Conservation (phyloP, 2,113 vertebrate genomes). For the Archilochus colubris region DNA sequence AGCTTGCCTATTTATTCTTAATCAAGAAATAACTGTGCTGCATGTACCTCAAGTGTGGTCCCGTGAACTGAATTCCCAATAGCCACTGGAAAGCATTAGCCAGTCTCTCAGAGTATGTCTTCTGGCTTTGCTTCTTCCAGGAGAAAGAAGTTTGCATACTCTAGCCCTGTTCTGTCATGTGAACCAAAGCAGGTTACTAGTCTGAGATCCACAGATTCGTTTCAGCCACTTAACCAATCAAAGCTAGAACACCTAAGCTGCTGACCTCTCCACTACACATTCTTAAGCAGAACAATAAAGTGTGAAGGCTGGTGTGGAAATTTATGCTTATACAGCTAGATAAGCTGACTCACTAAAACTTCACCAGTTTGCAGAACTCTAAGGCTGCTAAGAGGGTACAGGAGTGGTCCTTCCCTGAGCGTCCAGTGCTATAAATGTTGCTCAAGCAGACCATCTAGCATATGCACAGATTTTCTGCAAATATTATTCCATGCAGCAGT, state of each 20-base stretch:
- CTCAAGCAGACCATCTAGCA: background rate
- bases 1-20: constrained; percentile 3
- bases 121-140: background rate
- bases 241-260: background rate
- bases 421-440: background rate
- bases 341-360: background rate
- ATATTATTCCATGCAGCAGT: background rate
- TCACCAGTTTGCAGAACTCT: background rate
- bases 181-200: background rate
- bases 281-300: background rate
- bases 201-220: background rate
- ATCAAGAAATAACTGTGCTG: constrained; percentile 36
- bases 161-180: background rate
- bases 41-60: background rate
- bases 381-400: background rate
- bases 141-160: background rate
- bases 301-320: background rate
- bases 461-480: background rate
- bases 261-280: background rate
- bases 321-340: background rate
- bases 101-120: background rate
- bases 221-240: background rate
- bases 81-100: background rate
- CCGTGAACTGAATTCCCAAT: background rate
- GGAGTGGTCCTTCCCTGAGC: background rate